These are phyloP conservation scores for Eulithis testata DNA, from an alignment of 2,888 invertebrate species.

Conservation along the genomic window DNA sequence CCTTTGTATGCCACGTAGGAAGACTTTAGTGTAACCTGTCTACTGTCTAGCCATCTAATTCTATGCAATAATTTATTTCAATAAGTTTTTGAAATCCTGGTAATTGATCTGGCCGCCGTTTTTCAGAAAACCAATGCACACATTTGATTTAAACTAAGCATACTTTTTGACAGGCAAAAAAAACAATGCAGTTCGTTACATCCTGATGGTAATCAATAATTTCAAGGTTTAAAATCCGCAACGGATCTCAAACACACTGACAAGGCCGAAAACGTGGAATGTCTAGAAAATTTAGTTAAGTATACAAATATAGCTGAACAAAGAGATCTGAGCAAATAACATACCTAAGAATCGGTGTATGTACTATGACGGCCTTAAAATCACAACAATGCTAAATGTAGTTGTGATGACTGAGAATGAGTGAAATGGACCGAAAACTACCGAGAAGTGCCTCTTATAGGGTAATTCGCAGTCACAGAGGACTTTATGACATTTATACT, in stretches of 20 bases:
- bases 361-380: neutral
- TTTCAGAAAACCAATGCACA: neutral
- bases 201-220: conserved; percentile 73
- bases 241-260: conserved; percentile 61
- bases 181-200: conserved; percentile 66
- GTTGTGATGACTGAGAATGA: too few relatives aligned
- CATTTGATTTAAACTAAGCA: neutral
- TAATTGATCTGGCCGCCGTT: neutral
- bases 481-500: too few relatives aligned
- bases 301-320: conserved; percentile 23
- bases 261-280: conserved; percentile 61
- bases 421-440: too few relatives aligned
- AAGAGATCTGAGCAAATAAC: conserved; percentile 15
- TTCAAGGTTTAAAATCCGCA: conserved; percentile 65
- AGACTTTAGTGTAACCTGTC: conserved; percentile 35
- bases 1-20: conserved; percentile 32
- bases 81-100: neutral
- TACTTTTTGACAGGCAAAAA: conserved; percentile 21
- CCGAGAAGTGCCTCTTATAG: too few relatives aligned
- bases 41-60: conserved; percentile 21
- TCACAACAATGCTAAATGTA: neutral
- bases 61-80: neutral
- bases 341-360: neutral
- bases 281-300: conserved; percentile 17
- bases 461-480: too few relatives aligned